Evolutionary conservation across 2,113 vertebrate species (phyloP), one percentile per base, ranked within the genome.

Genomic region (Clarias magur): DNA sequence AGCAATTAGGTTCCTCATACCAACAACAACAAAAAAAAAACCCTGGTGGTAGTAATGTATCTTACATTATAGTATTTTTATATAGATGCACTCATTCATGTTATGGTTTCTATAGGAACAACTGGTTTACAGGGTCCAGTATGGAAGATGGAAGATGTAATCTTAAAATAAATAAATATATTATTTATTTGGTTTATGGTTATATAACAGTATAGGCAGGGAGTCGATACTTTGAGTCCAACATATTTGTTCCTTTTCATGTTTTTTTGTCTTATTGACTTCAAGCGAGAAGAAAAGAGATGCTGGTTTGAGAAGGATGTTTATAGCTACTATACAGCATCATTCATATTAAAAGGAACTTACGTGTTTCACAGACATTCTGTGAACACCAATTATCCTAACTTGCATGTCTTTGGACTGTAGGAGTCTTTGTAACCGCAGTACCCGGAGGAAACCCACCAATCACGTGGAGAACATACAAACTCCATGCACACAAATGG

Each of bases 191-290:
- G 30, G 12, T 68, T 68, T 17, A 67, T 27, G n/a, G 27, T 30
- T 27, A 30, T 34, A 2, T 48, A 73, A 23, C 38, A 25, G 10
- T 75, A 42, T 17, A 70, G 10, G 34, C 34, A 70, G 23, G 34
- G 38, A 73, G 17, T 76, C 21, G 53, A 21, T 19, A 4, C 72
- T 75, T 75, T 75, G 10, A 23, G 30, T 34, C 30, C 30, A 30
- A 7, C 12, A 65, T 27, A 13, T 16, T 27, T 68, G 8, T 67
- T 30, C 30, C 67, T 25, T 23, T 75, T 25, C 10, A 11, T 3
- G 2, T 75, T 78, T 78, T 78, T 78, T 78, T 78, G 48, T 78
- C 13, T 78, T 56, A 73, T 42, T 73, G 12, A 53, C 12, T 76
- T n/a, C 12, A n/a, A 27, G 23, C 3, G 25, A 78, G 21, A 13